Base-by-base conservation (phyloP, 2,888 invertebrate genomes). In the Acrobasis suavella region DNA sequence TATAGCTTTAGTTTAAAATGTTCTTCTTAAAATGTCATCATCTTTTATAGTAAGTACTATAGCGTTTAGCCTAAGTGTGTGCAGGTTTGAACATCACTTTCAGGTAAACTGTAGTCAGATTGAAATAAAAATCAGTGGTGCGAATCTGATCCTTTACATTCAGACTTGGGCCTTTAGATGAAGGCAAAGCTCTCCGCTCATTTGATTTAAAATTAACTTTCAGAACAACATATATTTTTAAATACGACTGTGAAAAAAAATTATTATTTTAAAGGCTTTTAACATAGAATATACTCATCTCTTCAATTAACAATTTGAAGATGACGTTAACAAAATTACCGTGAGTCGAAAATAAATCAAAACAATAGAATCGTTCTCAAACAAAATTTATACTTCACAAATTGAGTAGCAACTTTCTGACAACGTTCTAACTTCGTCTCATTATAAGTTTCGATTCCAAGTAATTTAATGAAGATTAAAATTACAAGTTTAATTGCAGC, bases 361-460 rank as follows among this genome's bases (percentile, higher is more conserved):
- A 37, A 56, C 17, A 42, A 39, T 16, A 56, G 12, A 39, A 56
- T 15, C 8, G 8, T 15, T 10, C 15, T 7, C 12, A n/a, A 42
- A n/a, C 52, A 39, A 56, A 56, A 7, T 12, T 9, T n/a, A 10
- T 5, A 39, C 3, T 39, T 56, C 38, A n/a, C 16, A 56, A 42
- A 56, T 42, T 42, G 8, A 12, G 22, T 14, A 16, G 10, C 9
- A 56, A 42, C 22, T 42, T 55, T 56, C 9, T 38, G 54, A 38
- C 38, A 54, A 54, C 9, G 56, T 56, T 56, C 42, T 56, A 56
- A 56, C 42, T 56, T 56, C 42, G 22, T 14, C 56, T 56, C 56
- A 56, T 56, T 56, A 56, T 56, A 56, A 56, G 56, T 56, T 56
- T 56, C 56, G 46, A 42, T 56, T 56, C 9, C 42, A 38, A 49